Conservation (phyloP, 1,140 invertebrate genomes). For the Rhysida immarginata region DNA sequence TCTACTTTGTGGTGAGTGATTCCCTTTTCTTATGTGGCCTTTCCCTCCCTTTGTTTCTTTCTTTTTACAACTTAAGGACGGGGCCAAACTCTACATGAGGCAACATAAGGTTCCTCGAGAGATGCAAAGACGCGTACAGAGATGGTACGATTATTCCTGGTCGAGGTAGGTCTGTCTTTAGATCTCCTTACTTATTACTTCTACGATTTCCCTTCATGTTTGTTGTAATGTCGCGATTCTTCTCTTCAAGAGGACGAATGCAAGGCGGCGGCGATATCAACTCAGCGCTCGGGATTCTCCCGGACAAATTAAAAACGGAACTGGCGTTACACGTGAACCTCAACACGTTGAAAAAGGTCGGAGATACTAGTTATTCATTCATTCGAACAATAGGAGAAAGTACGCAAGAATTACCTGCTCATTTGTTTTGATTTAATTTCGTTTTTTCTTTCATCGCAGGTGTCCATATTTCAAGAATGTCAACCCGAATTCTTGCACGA, state of each 20-base stretch:
- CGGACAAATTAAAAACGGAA: slow-evolving; percentile 93
- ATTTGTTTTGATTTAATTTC: background rate
- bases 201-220: too few relatives aligned
- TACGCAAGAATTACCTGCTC: too few relatives aligned
- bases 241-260: slow-evolving; percentile 58
- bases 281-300: slow-evolving; percentile 75
- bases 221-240: slow-evolving; percentile 7
- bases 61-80: slow-evolving; percentile 42
- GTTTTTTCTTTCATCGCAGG: slow-evolving; percentile 33
- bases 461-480: slow-evolving; percentile 82
- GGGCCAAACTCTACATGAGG: slow-evolving; percentile 91
- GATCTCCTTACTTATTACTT: too few relatives aligned
- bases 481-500: slow-evolving; percentile 94
- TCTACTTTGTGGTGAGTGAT: too few relatives aligned
- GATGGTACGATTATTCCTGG: slow-evolving; percentile 97
- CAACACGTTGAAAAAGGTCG: slow-evolving; percentile 85
- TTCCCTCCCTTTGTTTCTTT: too few relatives aligned
- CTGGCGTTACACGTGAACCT: slow-evolving; percentile 89
- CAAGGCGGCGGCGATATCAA: slow-evolving; percentile 92
- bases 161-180: slow-evolving; percentile 58
- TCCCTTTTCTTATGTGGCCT: too few relatives aligned
- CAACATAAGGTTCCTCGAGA: slow-evolving; percentile 90
- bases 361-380: background rate
- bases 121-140: slow-evolving; percentile 80
- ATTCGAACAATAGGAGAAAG: background rate